Evolutionary conservation across 2,888 invertebrate genomes (phyloP), one percentile per base, ranked within the genome.

Genomic region (Ornithoptera alexandrae): DNA sequence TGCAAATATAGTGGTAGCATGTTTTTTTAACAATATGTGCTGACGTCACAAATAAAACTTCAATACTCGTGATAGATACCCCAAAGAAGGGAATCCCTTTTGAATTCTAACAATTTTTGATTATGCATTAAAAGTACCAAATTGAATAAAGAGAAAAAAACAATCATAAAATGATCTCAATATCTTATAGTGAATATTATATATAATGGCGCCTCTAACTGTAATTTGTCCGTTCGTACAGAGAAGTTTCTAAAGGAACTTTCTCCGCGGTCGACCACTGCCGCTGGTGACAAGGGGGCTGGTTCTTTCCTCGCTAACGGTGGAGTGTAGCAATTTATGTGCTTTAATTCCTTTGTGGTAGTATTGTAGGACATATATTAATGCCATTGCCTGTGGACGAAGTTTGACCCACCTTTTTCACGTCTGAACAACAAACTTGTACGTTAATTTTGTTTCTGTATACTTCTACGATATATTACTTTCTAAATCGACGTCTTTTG

Each of bases 261-360:
- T 61, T 61, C 61, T 39, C 61, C 61, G 39, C 39, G 39, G 30
- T 39, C 39, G 61, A 18, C 24, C 58, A 56, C 39, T n/a, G 61
- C 61, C 61, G 39, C 61, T 61, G 61, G 61, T 61, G 61, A 61
- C 61, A 61, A 61, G 61, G 61, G 61, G 61, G 61, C 61, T 39
- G 61, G 61, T 36, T 61, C 61, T 61, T 61, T 61, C 39, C 61
- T 39, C 61, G n/a, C 58, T 58, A n/a, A 58, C 58, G 39, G 36
- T 61, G 30, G 39, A 61, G n/a, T 20, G n/a, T 61, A 10, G 39
- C 39, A 39, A 61, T 61, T 61, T n/a, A 60, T 30, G 30, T 12
- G 59, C 30, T 56, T 56, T 56, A 56, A 56, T 56, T 56, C 56
- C 56, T 56, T 56, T 56, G 56, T 56, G 18, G 18, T 56, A 15